Percentiles rank a stretch among this genome's conserved stretches.
Conservation (phyloP, 2,113 vertebrate species). For the Lathamus discolor region DNA sequence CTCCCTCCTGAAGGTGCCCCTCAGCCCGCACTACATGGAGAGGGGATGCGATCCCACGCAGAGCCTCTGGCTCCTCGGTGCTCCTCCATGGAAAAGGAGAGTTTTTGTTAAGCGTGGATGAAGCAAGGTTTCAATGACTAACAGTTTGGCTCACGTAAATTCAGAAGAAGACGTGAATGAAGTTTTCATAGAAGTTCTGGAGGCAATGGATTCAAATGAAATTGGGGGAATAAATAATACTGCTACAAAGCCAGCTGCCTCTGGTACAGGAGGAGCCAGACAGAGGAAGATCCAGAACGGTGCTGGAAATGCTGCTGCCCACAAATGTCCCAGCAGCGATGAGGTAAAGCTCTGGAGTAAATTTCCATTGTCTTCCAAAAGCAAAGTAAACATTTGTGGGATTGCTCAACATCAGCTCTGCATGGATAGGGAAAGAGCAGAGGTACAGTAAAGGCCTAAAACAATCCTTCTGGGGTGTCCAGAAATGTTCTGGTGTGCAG, state of each 20-base stretch:
- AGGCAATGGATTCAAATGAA: not conserved
- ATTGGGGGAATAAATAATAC: not conserved
- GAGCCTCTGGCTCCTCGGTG: not conserved
- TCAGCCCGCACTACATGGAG: not conserved
- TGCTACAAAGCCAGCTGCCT: not conserved
- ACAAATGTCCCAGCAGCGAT: not conserved
- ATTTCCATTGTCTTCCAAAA: constrained; percentile 39
- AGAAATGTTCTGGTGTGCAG: not conserved
- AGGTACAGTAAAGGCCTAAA: not conserved
- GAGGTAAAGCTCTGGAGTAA: constrained; percentile 38
- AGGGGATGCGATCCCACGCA: not conserved
- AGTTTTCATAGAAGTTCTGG: not conserved
- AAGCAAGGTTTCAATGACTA: not conserved
- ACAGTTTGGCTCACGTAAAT: not conserved
- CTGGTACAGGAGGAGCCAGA: not conserved
- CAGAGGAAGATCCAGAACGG: not conserved
- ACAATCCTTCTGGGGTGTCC: not conserved
- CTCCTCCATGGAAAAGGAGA: not conserved
- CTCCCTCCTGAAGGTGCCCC: not conserved
- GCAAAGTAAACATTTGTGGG: not conserved
- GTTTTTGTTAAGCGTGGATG: not conserved
- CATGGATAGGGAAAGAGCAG: not conserved
- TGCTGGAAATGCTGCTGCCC: not conserved
- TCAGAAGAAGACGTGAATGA: not conserved
- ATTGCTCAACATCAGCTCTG: not conserved